Base-by-base conservation (phyloP, 2,888 invertebrate species). In the Atrina japonica region DNA sequence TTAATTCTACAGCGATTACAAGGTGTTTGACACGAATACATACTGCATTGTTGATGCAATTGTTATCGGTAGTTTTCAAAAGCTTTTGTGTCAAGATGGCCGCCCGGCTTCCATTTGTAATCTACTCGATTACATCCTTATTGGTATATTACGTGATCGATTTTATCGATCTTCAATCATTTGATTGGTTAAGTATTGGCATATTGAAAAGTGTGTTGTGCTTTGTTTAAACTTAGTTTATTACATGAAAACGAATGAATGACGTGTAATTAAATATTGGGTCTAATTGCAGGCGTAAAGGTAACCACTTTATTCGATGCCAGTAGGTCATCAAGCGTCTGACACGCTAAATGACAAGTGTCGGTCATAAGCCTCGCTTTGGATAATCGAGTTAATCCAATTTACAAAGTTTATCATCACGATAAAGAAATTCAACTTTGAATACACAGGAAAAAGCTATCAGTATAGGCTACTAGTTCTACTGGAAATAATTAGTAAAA, bases 301-400 rank as follows among this genome's bases (percentile, higher is more conserved):
- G 29, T 61, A 47, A 49, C 27, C 47, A 49, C 43, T 61, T 61
- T 61, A 23, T 61, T 53, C 35, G 21, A 70, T 70, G 59, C 74
- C 70, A 56, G 25, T 61, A 47, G 49, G 63, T 66, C 73, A 69
- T 66, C 67, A 30, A 50, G 67, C 67, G 67, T 58, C 67, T 67
- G 60, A 43, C 67, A 67, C 49, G 60, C 60, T 40, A 64, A 67
- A 30, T 67, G 67, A 67, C 67, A 67, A 67, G 60, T 67, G 67
- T 67, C 58, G 67, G 67, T 66, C 67, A 59, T 21, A 29, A 70
- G 74, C 74, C 74, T 74, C 74, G 74, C 50, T 70, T 67, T 74
- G 70, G 56, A 60, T 27, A 60, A 49, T 30, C 65, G 45, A 53
- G 58, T 35, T 63, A 53, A 66, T 58, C 70, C 66, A 70, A 70